Evolutionary conservation across 2,113 vertebrate genomes (phyloP).

Genomic region (Thomomys bottae): DNA sequence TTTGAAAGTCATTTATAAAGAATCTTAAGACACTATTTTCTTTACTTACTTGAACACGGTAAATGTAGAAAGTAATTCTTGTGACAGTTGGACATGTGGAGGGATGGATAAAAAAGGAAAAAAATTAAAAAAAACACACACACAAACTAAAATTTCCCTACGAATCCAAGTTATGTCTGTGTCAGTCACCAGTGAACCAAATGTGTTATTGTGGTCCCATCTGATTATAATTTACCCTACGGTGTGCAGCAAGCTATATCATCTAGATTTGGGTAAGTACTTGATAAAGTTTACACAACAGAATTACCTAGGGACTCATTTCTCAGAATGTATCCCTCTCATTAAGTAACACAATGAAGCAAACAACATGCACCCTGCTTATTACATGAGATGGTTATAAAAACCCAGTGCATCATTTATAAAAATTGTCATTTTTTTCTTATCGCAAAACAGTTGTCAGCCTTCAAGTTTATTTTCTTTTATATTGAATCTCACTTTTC

Average conservation of each 20-base stretch:
- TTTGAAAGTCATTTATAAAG: conserved; percentile 23
- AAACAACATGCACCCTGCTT: conserved; percentile 11
- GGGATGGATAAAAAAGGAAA: conserved; percentile 23
- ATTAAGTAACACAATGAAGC: neutral
- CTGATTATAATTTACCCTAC: neutral
- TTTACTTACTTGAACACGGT: neutral
- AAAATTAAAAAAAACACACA: no score
- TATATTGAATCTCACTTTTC: neutral
- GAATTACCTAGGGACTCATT: neutral
- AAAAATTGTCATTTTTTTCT: conserved; percentile 53
- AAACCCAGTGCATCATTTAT: conserved; percentile 50
- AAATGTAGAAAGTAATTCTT: conserved; percentile 10
- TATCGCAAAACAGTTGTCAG: neutral
- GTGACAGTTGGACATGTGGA: neutral
- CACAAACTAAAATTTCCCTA: neutral
- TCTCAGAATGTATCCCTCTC: neutral
- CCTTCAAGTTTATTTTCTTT: conserved; percentile 41
- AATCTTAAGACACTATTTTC: conserved; percentile 3
- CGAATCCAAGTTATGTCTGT: neutral
- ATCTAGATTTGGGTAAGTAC: neutral
- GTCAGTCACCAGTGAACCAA: neutral
- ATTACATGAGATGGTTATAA: conserved; percentile 13
- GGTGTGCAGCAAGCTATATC: neutral
- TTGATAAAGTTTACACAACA: neutral
- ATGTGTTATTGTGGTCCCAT: neutral